Conservation (phyloP, 2,113 vertebrate species). For the Proteles cristata region DNA sequence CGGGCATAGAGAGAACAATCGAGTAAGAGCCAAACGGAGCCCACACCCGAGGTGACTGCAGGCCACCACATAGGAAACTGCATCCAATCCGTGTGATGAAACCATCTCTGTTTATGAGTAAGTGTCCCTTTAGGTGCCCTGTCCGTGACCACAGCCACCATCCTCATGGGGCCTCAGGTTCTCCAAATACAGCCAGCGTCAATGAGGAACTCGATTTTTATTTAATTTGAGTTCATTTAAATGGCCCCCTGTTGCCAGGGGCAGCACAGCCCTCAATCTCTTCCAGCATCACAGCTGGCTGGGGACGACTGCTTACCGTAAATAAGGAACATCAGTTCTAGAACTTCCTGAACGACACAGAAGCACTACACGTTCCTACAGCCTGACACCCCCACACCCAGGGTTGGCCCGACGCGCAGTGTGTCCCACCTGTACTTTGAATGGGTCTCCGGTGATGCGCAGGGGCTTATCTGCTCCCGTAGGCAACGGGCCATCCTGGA, state of each 20-base stretch:
- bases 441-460: conserved; percentile 97
- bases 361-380: not conserved
- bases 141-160: accelerated
- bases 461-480: conserved; percentile 99
- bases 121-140: accelerated
- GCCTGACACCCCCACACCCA: not conserved
- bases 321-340: not conserved
- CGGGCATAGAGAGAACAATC: not conserved
- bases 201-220: not conserved
- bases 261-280: not conserved
- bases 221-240: not conserved
- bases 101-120: accelerated
- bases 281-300: too few relatives aligned
- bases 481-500: conserved; percentile 97
- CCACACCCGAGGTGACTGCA: not conserved
- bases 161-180: accelerated
- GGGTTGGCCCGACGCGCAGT: not conserved
- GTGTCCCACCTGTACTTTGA: conserved; percentile 96
- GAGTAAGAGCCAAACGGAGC: not conserved
- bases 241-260: not conserved
- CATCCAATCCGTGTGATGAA: accelerated
- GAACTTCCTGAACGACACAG: accelerated
- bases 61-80: not conserved
- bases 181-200: not conserved
- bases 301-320: not conserved